Conservation (phyloP, 2,797 vertebrate genomes). For the Ispidina picta region DNA sequence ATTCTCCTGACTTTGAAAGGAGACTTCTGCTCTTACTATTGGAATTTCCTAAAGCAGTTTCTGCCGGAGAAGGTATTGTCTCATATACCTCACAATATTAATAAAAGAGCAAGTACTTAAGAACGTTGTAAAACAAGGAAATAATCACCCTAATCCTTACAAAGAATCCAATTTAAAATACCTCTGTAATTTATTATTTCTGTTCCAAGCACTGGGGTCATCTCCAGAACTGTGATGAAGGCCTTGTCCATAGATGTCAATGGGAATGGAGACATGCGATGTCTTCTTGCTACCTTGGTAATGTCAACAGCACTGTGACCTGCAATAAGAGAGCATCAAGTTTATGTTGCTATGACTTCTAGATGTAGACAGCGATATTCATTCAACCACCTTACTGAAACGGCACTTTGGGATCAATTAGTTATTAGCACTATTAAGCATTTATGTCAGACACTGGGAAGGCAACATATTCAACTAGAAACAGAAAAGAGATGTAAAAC, state of each 20-base stretch:
- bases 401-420: background rate
- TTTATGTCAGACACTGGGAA: background rate
- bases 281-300: conserved; percentile 96
- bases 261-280: conserved; percentile 98
- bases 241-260: conserved; percentile 99
- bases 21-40: background rate
- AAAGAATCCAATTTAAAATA: conserved; percentile 51
- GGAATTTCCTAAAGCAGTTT: background rate
- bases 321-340: conserved; percentile 60
- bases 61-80: background rate
- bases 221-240: conserved; percentile 98
- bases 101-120: background rate
- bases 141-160: background rate
- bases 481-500: background rate
- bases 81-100: background rate
- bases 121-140: background rate
- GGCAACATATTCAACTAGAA: background rate
- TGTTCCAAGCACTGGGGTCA: conserved; percentile 97
- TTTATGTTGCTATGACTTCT: background rate
- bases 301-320: conserved; percentile 99
- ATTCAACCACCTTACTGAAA: background rate
- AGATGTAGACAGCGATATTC: background rate
- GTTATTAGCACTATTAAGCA: background rate
- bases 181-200: conserved; percentile 99
- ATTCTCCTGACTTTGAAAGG: background rate